Percentiles rank a stretch among this genome's conserved stretches.
These are phyloP conservation scores for Episyrphus balteatus DNA, from an alignment of 1,140 invertebrate genomes.

Conservation along the genomic window DNA sequence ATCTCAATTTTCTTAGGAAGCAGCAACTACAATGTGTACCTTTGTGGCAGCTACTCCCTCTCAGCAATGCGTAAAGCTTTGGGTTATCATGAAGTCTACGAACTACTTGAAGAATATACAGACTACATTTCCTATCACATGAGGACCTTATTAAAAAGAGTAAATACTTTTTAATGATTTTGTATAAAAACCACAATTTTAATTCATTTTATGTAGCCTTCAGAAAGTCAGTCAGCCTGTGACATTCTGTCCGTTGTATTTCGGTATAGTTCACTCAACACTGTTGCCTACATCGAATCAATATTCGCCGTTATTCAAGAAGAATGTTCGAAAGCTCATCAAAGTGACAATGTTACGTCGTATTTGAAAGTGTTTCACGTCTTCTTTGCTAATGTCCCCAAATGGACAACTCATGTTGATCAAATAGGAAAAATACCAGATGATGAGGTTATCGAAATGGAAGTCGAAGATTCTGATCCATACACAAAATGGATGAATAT, in stretches of 20 bases:
- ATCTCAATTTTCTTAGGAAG: constrained; percentile 11
- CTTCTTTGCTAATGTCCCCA: constrained; percentile 18
- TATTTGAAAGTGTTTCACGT: constrained; percentile 31
- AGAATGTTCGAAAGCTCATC: constrained; percentile 21
- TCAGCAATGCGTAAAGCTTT: constrained; percentile 39
- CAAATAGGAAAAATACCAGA: constrained; percentile 1
- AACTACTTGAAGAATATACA: constrained; percentile 40
- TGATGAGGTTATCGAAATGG: constrained; percentile 14
- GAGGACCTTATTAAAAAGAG: constrained; percentile 38
- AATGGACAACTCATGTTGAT: constrained; percentile 14
- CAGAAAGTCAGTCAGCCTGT: constrained; percentile 40
- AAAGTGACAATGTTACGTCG: constrained; percentile 21
- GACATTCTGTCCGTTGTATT: constrained; percentile 44
- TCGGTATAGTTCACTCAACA: constrained; percentile 41
- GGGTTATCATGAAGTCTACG: constrained; percentile 30
- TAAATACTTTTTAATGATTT: constrained; percentile 16
- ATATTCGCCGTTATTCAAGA: constrained; percentile 42
- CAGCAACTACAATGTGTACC: constrained; percentile 25
- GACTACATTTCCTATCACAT: constrained; percentile 48
- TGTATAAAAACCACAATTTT: not conserved
- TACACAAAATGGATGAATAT: constrained; percentile 16
- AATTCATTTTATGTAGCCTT: constrained; percentile 7
- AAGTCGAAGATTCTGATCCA: constrained; percentile 15
- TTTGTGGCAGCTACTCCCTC: constrained; percentile 32
- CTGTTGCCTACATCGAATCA: constrained; percentile 42